phyloP scores from a whole-genome alignment of 2,888 invertebrate species.

The Drosophila vallismaia region DNA sequence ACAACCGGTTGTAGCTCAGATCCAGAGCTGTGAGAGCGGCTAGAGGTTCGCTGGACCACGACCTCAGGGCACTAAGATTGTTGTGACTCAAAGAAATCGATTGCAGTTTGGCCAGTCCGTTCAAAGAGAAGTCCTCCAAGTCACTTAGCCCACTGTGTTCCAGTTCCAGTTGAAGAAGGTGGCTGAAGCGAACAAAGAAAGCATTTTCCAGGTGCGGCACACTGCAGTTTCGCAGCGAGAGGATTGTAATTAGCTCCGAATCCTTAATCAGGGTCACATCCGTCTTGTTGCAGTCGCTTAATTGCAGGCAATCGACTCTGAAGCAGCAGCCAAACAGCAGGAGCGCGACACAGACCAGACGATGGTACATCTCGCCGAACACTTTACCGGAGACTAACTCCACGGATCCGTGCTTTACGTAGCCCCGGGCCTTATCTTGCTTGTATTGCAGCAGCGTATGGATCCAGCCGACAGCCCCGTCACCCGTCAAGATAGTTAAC shows the following conservation, averaged over 20 bases:
- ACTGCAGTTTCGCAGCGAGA: constrained; percentile 73
- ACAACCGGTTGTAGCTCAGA: constrained; percentile 78
- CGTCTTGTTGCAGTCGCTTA: constrained; percentile 61
- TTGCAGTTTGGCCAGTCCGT: constrained; percentile 76
- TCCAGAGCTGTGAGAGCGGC: constrained; percentile 73
- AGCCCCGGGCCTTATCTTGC: constrained; percentile 52
- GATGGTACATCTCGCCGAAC: constrained; percentile 41
- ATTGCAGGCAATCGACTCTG: constrained; percentile 29
- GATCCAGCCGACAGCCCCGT: constrained; percentile 49
- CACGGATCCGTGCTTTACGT: constrained; percentile 18
- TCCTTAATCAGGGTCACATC: constrained; percentile 44
- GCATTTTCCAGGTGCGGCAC: constrained; percentile 77
- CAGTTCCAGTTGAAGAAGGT: constrained; percentile 74
- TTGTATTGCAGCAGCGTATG: constrained; percentile 60
- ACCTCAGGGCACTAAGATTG: constrained; percentile 74
- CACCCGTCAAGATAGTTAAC: constrained; percentile 70
- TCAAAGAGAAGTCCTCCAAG: constrained; percentile 78
- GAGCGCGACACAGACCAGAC: constrained; percentile 19
- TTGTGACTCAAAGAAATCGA: constrained; percentile 78
- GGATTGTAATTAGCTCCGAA: constrained; percentile 43
- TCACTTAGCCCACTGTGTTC: constrained; percentile 66
- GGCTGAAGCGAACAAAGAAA: constrained; percentile 69
- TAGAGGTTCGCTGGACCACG: constrained; percentile 81
- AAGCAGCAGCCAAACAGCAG: constrained; percentile 8
- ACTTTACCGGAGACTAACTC: constrained; percentile 47